Conservation (phyloP, 2,113 vertebrate species). For the Ictalurus furcatus region DNA sequence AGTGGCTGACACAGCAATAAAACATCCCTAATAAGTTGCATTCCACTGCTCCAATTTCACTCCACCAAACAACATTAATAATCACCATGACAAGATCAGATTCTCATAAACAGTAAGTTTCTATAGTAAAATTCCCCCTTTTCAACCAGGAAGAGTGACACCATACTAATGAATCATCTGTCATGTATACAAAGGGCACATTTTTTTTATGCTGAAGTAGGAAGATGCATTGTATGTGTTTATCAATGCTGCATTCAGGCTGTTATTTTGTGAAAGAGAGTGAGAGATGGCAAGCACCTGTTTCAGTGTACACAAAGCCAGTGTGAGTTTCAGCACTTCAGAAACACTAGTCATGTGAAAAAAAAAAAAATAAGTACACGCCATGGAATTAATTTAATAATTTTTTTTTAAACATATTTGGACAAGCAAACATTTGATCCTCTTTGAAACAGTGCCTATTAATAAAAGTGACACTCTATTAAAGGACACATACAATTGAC, state of each 20-base stretch:
- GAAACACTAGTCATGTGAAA: too few species aligned
- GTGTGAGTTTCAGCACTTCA: not conserved
- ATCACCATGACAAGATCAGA: slow-evolving; percentile 14
- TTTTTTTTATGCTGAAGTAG: slow-evolving; percentile 14
- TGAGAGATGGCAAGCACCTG: not conserved
- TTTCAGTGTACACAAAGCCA: not conserved
- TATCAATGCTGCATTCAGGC: slow-evolving; percentile 7
- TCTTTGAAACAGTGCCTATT: too few species aligned
- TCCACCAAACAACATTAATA: slow-evolving; percentile 39
- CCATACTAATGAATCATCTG: slow-evolving; percentile 20
- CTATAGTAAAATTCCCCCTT: slow-evolving; percentile 22
- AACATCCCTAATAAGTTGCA: slow-evolving; percentile 38
- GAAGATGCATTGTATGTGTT: not conserved
- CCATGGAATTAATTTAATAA: too few species aligned
- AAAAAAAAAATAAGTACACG: too few species aligned
- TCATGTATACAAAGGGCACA: not conserved
- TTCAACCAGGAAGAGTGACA: slow-evolving; percentile 28
- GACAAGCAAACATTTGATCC: too few species aligned
- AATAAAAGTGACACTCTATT: too few species aligned
- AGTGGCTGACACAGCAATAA: slow-evolving; percentile 42
- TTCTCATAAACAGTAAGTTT: slow-evolving; percentile 35
- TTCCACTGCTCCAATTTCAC: slow-evolving; percentile 40
- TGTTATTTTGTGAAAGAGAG: not conserved
- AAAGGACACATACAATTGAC: too few species aligned
- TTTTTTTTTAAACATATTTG: too few species aligned